Percentiles rank a stretch among this genome's conserved stretches.
These are phyloP conservation scores for Connochaetes taurinus DNA, from an alignment of 2,113 vertebrate species.

Conservation along the genomic window DNA sequence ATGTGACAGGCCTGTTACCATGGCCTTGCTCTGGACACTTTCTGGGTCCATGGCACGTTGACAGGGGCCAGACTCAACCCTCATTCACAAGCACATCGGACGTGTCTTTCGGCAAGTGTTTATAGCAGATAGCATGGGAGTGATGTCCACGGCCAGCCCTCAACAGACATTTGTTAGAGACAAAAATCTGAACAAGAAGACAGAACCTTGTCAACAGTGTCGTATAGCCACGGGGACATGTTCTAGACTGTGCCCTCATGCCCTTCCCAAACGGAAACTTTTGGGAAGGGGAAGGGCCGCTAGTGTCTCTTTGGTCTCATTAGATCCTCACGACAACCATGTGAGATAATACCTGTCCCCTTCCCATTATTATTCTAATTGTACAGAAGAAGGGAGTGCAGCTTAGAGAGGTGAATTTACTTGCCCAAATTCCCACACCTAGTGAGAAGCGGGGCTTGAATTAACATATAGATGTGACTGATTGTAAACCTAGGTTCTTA, in stretches of 20 bases:
- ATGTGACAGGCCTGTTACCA: neutral
- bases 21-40: neutral
- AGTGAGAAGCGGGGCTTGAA: neutral
- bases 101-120: neutral
- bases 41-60: neutral
- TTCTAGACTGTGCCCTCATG: neutral
- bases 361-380: neutral
- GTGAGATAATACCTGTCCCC: neutral
- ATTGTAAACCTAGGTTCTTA: neutral
- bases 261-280: neutral
- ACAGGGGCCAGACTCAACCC: neutral
- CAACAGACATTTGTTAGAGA: neutral
- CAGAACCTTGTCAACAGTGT: neutral
- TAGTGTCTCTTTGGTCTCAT: neutral
- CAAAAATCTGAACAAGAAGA: neutral
- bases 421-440: neutral
- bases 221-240: fast-evolving
- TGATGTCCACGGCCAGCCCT: neutral
- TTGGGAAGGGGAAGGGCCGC: neutral
- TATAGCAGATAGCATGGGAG: neutral
- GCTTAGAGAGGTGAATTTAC: neutral
- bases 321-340: neutral
- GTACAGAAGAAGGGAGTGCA: neutral
- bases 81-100: neutral
- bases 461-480: neutral